Base-by-base conservation (phyloP, 2,888 invertebrate genomes). In the Stratiomys singularior region DNA sequence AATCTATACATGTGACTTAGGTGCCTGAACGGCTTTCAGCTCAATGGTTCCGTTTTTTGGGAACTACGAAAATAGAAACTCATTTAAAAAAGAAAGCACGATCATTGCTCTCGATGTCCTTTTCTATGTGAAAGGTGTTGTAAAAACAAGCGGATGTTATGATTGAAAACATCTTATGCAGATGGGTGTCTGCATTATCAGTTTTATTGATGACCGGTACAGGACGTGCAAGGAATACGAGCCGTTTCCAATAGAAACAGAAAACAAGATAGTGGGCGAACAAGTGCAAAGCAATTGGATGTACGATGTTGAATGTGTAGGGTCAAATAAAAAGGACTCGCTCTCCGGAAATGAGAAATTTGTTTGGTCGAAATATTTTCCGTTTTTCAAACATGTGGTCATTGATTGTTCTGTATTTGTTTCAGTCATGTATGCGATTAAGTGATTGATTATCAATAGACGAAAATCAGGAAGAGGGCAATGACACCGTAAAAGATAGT, bases 341-440 rank as follows among this genome's bases (percentile, higher is more conserved):
- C 15, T 46, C 9, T 11, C 74, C 74, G 74, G 74, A 74, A 58
- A 74, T 37, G 58, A 25, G 37, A 74, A 74, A 74, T 74, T 74
- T 58, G 74, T 60, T 37, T 37, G 37, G 23, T 9, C 13, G 60
- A 58, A 25, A 28, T 4, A 23, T 15, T 46, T 44, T 18, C 25
- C 11, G 60, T 74, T 58, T 74, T 58, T 74, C 44, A 58, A 58
- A 60, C 74, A 74, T 58, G 37, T 74, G 74, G 58, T 60, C 37
- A 37, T 44, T 21, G 37, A 60, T 74, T 52, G 60, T 58, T 9
- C 13, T 60, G 60, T 11, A 66, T 30, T 46, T 69, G 69, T 25
- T 69, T 23, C 25, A 47, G 25, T 13, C 15, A 4, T 9, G 52
- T 13, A n/a, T 52, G 4, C 3, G 52, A 13, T 52, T 37, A 5